Conservation (phyloP, 2,113 vertebrate genomes). For the Gopherus flavomarginatus region DNA sequence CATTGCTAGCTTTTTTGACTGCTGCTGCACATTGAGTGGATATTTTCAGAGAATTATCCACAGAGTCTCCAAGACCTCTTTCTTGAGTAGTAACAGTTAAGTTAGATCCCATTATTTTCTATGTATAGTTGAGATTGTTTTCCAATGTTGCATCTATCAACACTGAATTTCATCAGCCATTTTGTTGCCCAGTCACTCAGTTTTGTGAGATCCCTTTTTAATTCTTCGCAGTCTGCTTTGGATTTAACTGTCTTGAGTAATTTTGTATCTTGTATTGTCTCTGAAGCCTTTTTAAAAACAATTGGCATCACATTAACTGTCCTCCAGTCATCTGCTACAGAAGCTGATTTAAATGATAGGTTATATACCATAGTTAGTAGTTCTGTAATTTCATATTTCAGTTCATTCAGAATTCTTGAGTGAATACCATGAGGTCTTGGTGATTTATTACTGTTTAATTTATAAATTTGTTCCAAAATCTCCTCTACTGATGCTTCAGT, state of each 20-base stretch:
- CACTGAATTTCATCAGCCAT: not conserved
- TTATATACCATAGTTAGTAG: not conserved
- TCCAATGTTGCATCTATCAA: not conserved
- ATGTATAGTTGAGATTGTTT: not conserved
- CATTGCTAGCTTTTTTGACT: not conserved
- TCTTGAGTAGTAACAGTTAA: not conserved
- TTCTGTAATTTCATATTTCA: not conserved
- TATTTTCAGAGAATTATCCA: not conserved
- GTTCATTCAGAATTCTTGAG: not conserved
- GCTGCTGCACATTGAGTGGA: not conserved
- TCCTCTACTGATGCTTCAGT: not conserved
- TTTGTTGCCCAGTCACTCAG: not conserved
- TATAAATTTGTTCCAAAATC: not conserved
- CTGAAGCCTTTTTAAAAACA: not conserved
- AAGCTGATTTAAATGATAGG: not conserved
- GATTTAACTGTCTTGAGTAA: not conserved
- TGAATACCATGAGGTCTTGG: not conserved
- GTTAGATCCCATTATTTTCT: not conserved
- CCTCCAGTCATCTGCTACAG: not conserved
- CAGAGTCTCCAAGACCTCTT: not conserved
- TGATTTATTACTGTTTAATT: not conserved
- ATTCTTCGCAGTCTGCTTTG: fast-evolving
- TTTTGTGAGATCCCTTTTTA: not conserved
- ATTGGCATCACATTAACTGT: not conserved
- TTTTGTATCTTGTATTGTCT: not conserved